Conservation (phyloP, 2,797 vertebrate genomes). For the Prunella strophiata region DNA sequence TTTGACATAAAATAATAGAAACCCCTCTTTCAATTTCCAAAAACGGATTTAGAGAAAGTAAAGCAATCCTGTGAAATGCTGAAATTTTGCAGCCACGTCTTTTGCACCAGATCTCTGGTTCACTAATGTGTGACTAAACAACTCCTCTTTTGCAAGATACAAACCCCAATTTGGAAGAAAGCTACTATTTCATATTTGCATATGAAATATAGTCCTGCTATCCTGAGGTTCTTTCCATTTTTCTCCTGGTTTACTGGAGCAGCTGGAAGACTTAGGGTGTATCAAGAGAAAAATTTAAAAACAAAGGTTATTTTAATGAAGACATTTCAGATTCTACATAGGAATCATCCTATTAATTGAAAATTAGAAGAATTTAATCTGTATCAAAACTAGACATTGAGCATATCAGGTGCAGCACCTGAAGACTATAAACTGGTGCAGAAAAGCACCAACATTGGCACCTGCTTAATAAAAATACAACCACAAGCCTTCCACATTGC, state of each 20-base stretch:
- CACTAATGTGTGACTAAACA: not conserved
- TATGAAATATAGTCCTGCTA: not conserved
- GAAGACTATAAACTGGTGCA: not conserved
- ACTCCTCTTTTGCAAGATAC: not conserved
- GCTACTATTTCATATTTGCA: not conserved
- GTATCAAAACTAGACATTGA: not conserved
- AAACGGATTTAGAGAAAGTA: not conserved
- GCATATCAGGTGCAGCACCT: not conserved
- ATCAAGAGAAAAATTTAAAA: not conserved
- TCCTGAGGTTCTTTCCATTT: not conserved
- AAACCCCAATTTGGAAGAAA: not conserved
- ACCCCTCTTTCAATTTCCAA: not conserved
- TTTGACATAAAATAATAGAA: not conserved
- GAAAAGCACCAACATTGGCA: not conserved
- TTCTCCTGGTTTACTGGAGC: not conserved
- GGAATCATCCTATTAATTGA: not conserved
- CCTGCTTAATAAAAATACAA: not conserved
- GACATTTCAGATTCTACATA: not conserved
- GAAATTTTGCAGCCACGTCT: not conserved
- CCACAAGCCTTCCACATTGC: not conserved
- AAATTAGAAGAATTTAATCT: not conserved
- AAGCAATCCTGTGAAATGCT: not conserved
- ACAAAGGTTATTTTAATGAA: not conserved
- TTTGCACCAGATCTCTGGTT: not conserved
- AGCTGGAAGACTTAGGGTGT: not conserved